Percentiles rank a stretch among this genome's conserved stretches.
These are phyloP conservation scores for Ceratotherium simum DNA, from an alignment of 2,113 vertebrate genomes.

Conservation along the genomic window DNA sequence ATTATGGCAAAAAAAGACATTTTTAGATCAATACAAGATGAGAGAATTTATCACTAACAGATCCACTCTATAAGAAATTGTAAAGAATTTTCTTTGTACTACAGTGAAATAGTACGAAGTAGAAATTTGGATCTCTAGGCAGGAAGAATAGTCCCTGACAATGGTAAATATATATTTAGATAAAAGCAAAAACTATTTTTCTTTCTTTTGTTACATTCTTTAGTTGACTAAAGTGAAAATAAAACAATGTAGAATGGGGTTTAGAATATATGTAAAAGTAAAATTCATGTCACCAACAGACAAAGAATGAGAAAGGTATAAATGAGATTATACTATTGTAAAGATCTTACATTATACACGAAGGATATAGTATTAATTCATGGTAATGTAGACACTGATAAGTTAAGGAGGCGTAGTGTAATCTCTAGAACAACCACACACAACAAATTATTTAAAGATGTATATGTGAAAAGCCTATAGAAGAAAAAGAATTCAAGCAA, in stretches of 20 bases:
- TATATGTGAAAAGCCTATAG: background rate
- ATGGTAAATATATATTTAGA: background rate
- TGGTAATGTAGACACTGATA: background rate
- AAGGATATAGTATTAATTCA: background rate
- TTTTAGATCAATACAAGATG: background rate
- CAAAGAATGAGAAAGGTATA: background rate
- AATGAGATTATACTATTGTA: background rate
- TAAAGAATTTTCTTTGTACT: background rate
- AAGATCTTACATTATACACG: background rate
- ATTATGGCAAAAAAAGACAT: background rate
- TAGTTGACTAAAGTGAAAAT: constrained; percentile 6
- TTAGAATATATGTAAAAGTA: background rate
- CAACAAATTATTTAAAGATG: background rate
- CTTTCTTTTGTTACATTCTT: background rate
- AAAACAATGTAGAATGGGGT: background rate
- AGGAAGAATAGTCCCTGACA: background rate
- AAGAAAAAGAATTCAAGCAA: background rate
- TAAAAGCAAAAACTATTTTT: background rate
- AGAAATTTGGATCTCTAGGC: background rate
- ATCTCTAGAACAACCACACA: background rate
- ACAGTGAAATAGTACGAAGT: background rate
- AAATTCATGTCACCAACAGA: background rate
- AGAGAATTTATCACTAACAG: background rate
- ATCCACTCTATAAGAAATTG: background rate
- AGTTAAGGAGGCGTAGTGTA: background rate